Evolutionary conservation across 2,797 vertebrate genomes (phyloP).

Genomic region (Anabacerthia variegaticeps): DNA sequence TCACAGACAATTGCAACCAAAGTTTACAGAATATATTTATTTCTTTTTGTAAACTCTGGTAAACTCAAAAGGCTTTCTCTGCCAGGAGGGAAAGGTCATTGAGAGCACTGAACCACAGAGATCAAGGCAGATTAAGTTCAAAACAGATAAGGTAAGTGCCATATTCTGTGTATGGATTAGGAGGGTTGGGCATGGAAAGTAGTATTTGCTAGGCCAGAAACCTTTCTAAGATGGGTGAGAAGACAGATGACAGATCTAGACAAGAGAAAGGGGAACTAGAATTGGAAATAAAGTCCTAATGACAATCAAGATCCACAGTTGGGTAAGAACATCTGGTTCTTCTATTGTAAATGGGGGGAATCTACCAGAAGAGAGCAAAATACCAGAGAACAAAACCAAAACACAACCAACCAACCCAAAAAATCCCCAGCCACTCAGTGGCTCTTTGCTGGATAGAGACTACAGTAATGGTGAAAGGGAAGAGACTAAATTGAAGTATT

Average conservation of each 20-base stretch:
- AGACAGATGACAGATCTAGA: background rate
- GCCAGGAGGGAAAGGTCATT: background rate
- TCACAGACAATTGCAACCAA: background rate
- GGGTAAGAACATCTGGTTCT: background rate
- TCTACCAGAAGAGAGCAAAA: background rate
- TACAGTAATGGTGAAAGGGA: background rate
- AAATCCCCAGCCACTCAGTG: background rate
- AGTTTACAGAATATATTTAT: background rate
- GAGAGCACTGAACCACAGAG: background rate
- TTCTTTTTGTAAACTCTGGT: background rate
- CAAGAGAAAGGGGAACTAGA: background rate
- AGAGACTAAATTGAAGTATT: background rate
- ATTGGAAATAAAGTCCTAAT: background rate
- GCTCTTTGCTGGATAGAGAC: background rate
- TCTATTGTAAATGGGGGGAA: background rate
- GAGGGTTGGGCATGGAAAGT: background rate
- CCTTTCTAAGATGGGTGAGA: background rate
- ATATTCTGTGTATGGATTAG: background rate
- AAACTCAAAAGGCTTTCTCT: background rate
- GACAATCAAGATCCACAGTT: background rate
- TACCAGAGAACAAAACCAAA: background rate
- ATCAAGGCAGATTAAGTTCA: background rate
- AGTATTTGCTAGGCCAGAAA: background rate
- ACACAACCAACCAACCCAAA: background rate
- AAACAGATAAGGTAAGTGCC: background rate